Percentiles rank a stretch among this genome's conserved stretches.
Conservation (phyloP, 2,888 invertebrate genomes). For the Drosophila incognita region DNA sequence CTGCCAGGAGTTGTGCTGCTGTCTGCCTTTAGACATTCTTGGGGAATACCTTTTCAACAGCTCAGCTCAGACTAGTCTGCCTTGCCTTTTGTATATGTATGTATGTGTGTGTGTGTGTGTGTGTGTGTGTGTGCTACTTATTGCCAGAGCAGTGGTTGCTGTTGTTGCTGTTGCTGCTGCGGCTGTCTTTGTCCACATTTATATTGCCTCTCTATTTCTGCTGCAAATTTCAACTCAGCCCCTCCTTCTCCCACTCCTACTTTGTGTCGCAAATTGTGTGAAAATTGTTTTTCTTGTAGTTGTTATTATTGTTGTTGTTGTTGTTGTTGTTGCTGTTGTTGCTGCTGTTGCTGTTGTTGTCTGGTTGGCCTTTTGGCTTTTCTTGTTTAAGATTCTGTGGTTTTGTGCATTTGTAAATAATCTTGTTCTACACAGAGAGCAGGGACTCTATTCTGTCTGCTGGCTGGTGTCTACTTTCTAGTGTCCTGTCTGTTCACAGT, state of each 20-base stretch:
- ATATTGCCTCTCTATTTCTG: conserved; percentile 28
- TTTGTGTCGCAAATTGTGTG: conserved; percentile 63
- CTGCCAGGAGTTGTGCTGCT: conserved; percentile 12
- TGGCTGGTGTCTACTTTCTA: background rate
- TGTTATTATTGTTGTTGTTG: conserved; percentile 39
- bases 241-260: background rate
- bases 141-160: conserved; percentile 29
- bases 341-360: conserved; percentile 31
- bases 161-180: conserved; percentile 30
- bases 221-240: conserved; percentile 2
- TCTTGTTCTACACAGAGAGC: conserved; percentile 68
- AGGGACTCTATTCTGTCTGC: background rate
- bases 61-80: conserved; percentile 75
- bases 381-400: conserved; percentile 78
- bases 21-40: conserved; percentile 69
- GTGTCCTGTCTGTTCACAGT: background rate
- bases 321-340: conserved; percentile 24
- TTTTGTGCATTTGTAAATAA: conserved; percentile 76
- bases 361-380: conserved; percentile 37
- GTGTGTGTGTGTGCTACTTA: conserved; percentile 46
- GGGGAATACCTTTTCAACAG: conserved; percentile 79
- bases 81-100: conserved; percentile 10
- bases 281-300: conserved; percentile 74
- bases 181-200: conserved; percentile 58
- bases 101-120: background rate